Evolutionary conservation across 2,888 invertebrate genomes (phyloP).

Genomic region (Pachymerium ferrugineum): DNA sequence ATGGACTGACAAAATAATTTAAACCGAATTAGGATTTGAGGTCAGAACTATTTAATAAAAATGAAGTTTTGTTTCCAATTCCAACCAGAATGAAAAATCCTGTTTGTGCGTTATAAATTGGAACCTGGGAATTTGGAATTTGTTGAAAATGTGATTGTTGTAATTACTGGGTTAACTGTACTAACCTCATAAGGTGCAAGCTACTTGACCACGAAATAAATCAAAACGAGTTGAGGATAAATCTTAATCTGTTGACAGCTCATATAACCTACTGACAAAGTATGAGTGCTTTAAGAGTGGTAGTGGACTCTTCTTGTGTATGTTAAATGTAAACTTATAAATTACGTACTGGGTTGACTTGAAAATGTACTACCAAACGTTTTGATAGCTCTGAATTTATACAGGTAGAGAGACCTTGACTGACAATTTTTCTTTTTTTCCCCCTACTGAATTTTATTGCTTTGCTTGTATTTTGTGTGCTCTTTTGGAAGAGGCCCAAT

Average conservation of each 20-base stretch:
- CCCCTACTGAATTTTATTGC: too few species aligned
- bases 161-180: not conserved
- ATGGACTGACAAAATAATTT: constrained; percentile 15
- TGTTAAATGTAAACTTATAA: too few species aligned
- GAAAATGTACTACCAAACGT: too few species aligned
- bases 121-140: not conserved
- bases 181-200: not conserved
- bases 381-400: too few species aligned
- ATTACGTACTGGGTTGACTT: too few species aligned
- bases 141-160: not conserved
- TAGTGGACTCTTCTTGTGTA: too few species aligned
- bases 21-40: not conserved
- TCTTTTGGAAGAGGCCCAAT: too few species aligned
- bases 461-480: too few species aligned
- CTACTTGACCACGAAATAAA: constrained; percentile 13
- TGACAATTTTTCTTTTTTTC: too few species aligned
- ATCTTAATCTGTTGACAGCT: constrained; percentile 8
- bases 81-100: not conserved
- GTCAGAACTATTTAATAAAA: not conserved
- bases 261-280: not conserved
- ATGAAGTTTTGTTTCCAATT: not conserved
- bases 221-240: not conserved
- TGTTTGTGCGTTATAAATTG: not conserved
- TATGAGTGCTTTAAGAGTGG: not conserved
- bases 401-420: too few species aligned